phyloP scores from a whole-genome alignment of 2,888 invertebrate species.

The Ormyrus pomaceus region DNA sequence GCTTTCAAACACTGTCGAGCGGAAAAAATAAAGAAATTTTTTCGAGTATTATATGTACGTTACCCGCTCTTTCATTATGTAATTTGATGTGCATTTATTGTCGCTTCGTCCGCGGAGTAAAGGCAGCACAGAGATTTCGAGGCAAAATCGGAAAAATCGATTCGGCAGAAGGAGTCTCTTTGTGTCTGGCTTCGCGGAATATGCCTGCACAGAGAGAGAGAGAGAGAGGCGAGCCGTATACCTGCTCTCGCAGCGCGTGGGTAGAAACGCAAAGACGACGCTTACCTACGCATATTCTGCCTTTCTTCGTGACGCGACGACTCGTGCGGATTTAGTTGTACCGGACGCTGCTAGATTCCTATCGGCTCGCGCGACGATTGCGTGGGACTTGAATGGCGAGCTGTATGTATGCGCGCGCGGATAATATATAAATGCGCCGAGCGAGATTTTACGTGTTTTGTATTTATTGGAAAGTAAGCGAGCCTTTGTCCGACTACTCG shows the following conservation, averaged over 20 bases:
- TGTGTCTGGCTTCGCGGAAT: too few relatives aligned
- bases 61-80: background rate
- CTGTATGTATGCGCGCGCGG: constrained; percentile 15
- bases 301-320: constrained; percentile 1
- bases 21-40: too few relatives aligned
- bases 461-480: constrained; percentile 25
- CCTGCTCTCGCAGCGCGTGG: constrained; percentile 31
- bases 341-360: constrained; percentile 20
- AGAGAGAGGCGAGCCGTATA: too few relatives aligned
- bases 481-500: constrained; percentile 1
- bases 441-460: constrained; percentile 7
- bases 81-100: too few relatives aligned
- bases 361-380: constrained; percentile 7
- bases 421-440: constrained; percentile 8
- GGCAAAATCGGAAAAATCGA: too few relatives aligned
- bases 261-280: constrained; percentile 1
- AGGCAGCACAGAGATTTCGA: too few relatives aligned
- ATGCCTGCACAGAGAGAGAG: too few relatives aligned
- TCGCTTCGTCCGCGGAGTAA: too few relatives aligned
- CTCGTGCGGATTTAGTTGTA: constrained; percentile 16
- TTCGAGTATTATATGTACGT: too few relatives aligned
- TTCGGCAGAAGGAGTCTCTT: too few relatives aligned
- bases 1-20: too few relatives aligned
- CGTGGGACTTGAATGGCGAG: constrained; percentile 37
- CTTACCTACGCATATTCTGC: constrained; percentile 17